Conservation (phyloP, 2,888 invertebrate species). For the Stictocephala bisonia region DNA sequence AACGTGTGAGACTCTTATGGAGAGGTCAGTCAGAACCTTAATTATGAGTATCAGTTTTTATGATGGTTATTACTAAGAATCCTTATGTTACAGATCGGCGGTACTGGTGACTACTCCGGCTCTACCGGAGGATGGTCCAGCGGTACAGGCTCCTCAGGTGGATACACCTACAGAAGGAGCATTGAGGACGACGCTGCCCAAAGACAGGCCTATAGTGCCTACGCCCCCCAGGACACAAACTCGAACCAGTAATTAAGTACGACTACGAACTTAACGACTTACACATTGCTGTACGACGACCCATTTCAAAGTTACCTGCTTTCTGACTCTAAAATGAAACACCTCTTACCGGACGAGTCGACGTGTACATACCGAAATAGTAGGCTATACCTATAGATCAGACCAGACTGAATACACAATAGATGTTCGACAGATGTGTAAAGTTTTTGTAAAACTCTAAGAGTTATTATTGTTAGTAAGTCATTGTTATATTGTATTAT, state of each 20-base stretch:
- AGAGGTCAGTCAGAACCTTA: too few relatives aligned
- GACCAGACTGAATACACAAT: neutral
- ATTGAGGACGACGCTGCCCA: constrained; percentile 71
- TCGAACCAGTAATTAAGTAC: constrained; percentile 16
- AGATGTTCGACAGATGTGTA: constrained; percentile 5
- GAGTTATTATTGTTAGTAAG: constrained; percentile 55
- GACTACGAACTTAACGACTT: too few relatives aligned
- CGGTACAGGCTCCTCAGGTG: constrained; percentile 62
- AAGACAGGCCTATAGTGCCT: constrained; percentile 77
- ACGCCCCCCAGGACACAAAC: constrained; percentile 64
- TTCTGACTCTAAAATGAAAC: too few relatives aligned
- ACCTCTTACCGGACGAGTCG: too few relatives aligned
- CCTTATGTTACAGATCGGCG: neutral
- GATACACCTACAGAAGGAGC: constrained; percentile 66
- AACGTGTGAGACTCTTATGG: too few relatives aligned
- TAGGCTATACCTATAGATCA: too few relatives aligned
- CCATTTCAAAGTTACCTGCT: too few relatives aligned
- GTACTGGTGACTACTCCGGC: neutral
- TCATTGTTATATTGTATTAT: constrained; percentile 45
- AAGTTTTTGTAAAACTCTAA: constrained; percentile 54
- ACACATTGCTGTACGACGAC: too few relatives aligned
- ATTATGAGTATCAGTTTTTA: too few relatives aligned
- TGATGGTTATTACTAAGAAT: too few relatives aligned
- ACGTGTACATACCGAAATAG: too few relatives aligned
- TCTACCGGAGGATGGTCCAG: constrained; percentile 56